Conservation (phyloP, 1,140 invertebrate genomes). For the Caenorhabditis brenneri region DNA sequence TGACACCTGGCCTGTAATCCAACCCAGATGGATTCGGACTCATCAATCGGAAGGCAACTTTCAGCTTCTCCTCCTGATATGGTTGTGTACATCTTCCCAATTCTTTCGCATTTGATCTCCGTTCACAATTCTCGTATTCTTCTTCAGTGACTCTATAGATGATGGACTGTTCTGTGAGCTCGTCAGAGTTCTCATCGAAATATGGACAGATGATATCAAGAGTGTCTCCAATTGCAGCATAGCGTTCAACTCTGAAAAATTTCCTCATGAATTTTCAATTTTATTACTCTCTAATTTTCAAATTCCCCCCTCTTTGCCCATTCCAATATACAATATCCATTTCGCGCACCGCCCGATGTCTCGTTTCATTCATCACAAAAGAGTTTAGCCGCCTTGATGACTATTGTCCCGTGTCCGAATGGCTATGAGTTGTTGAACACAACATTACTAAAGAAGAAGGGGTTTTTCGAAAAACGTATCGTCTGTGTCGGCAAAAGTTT, state of each 20-base stretch:
- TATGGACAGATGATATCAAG: conserved; percentile 46
- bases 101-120: conserved; percentile 41
- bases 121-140: conserved; percentile 45
- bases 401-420: background rate
- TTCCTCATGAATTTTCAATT: background rate
- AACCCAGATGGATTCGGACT: conserved; percentile 45
- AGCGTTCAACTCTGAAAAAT: conserved; percentile 48
- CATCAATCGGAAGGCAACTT: conserved; percentile 31
- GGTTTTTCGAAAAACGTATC: background rate
- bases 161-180: conserved; percentile 38
- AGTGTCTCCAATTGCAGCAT: conserved; percentile 51
- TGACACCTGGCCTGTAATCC: conserved; percentile 45
- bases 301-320: background rate
- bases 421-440: background rate
- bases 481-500: background rate
- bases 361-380: background rate
- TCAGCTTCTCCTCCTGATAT: conserved; percentile 38
- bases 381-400: background rate
- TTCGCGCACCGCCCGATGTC: background rate
- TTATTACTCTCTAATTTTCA: background rate
- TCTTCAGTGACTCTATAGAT: conserved; percentile 46
- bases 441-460: background rate
- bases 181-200: conserved; percentile 16
- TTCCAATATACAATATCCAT: background rate
- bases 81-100: conserved; percentile 43